Evolutionary conservation across 2,888 invertebrate species (phyloP), one percentile per base, ranked within the genome.

Genomic region (Lithophane leautieri): DNA sequence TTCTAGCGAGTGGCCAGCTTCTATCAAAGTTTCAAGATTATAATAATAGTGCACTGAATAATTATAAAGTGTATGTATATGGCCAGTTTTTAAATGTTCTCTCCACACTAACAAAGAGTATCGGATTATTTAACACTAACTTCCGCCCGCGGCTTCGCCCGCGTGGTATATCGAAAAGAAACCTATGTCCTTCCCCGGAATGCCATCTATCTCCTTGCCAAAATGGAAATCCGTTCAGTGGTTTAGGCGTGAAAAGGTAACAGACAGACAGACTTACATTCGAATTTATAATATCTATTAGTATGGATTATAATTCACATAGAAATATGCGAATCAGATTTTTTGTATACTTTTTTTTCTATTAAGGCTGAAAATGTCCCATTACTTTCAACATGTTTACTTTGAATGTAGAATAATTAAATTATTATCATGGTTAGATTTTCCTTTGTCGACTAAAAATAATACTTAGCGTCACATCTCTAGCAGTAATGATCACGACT

Each of bases 401-500:
- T 63, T 63, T 50, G 6, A 65, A 63, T 67, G 6, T 9, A 25
- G 12, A 4, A 25, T 52, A 28, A 34, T 19, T n/a, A 19, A 19
- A 7, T 28, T 40, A 22, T 22, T 25, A 42, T 11, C 6, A 12
- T 28, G 14, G 50, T 6, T 63, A 70, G 50, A 61, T 67, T 22
- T 4, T 0, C 2, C 1, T 54, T n/a, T 0, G 2, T 85, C 78
- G 78, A 85, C 72, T 78, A 61, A 56, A 69, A 16, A 25, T 14
- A n/a, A 62, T 19, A 50, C 9, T 22, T 40, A 25, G 2, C 14
- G 42, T 62, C 47, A 28, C 83, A 82, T 6, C 85, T 16, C 85
- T 83, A 85, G 40, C 71, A 60, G 65, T 83, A 85, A 83, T 78
- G 83, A 85, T 85, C 86, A 65, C 73, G 73, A 67, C 70, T 82